Evolutionary conservation across 2,113 vertebrate species (phyloP).

Genomic region (Megaceryle maxima): DNA sequence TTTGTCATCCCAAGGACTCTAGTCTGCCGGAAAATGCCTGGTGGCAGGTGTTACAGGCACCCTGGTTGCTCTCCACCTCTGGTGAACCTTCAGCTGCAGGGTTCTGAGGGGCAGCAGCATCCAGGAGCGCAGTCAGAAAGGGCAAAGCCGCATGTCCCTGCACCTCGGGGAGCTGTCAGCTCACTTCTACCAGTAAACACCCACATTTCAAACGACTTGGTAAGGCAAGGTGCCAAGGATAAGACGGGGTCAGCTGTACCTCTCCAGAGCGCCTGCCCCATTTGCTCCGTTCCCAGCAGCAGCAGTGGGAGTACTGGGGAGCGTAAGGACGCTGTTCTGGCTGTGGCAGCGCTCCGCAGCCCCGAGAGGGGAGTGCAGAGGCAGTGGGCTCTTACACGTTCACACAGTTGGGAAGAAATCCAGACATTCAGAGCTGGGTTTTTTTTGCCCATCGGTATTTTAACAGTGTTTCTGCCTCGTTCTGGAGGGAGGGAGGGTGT

Average conservation of each 20-base stretch:
- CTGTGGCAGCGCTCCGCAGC: accelerated
- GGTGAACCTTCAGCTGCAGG: accelerated
- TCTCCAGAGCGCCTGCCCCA: accelerated
- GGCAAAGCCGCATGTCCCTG: accelerated
- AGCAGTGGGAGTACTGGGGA: accelerated
- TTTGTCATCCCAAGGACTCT: accelerated
- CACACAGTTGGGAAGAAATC: background rate
- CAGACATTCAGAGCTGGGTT: background rate
- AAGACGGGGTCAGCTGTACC: background rate
- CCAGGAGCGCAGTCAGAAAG: accelerated
- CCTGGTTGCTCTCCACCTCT: accelerated
- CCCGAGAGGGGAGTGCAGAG: accelerated
- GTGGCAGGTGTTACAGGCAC: accelerated
- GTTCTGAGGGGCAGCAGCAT: background rate
- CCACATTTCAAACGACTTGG: background rate
- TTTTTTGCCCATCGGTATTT: background rate
- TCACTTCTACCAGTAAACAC: accelerated
- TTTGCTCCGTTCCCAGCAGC: accelerated
- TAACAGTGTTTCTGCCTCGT: background rate
- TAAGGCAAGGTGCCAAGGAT: background rate
- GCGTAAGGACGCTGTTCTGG: accelerated
- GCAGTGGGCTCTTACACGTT: accelerated
- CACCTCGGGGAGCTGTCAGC: background rate
- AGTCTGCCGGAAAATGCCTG: accelerated
- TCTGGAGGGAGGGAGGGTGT: background rate